Evolutionary conservation across 2,113 vertebrate species (phyloP).

Genomic region (Oenanthe oenanthe): DNA sequence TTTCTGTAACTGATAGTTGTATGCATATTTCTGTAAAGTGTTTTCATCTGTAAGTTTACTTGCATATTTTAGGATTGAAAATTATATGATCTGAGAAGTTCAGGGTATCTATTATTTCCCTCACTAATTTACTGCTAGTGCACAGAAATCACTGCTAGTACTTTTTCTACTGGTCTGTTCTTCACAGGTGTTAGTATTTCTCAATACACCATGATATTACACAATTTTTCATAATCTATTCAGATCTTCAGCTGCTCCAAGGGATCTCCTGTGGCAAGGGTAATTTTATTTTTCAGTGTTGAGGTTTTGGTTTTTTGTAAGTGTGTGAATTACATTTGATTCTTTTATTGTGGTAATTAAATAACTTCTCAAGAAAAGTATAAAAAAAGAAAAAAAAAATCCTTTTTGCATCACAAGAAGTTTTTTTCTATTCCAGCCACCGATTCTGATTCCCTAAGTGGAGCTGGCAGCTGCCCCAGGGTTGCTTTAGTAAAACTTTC

Average conservation of each 20-base stretch:
- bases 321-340: neutral
- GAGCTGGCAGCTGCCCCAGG: neutral
- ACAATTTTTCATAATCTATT: neutral
- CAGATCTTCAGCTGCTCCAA: neutral
- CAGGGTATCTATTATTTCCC: neutral
- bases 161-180: neutral
- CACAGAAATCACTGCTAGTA: neutral
- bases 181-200: neutral
- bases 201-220: neutral
- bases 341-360: neutral
- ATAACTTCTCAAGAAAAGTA: neutral
- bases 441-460: neutral
- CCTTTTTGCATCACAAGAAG: no score
- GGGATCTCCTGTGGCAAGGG: neutral
- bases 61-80: neutral
- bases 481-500: neutral
- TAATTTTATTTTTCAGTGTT: neutral
- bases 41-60: neutral
- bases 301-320: accelerated
- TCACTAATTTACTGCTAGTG: neutral
- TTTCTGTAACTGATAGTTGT: neutral
- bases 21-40: neutral
- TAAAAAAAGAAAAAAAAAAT: neutral
- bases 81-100: neutral
- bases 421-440: neutral